Conservation (phyloP, 2,113 vertebrate genomes). For the Malurus elegans region DNA sequence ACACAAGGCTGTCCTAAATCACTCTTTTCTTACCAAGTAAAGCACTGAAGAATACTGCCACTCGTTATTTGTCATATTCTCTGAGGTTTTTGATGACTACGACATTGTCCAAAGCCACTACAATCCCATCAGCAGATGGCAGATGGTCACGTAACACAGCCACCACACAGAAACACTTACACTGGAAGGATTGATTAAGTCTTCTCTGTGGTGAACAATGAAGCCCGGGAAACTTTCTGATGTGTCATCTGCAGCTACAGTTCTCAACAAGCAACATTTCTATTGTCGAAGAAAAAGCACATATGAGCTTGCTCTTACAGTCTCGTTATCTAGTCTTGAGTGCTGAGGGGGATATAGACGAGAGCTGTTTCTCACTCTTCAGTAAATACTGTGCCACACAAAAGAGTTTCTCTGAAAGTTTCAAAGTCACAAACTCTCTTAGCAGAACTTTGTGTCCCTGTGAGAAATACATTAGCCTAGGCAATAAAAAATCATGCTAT, state of each 20-base stretch:
- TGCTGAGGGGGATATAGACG: background rate
- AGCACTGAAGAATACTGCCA: constrained; percentile 40
- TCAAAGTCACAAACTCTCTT: background rate
- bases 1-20: constrained; percentile 27
- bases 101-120: constrained; percentile 25
- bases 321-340: background rate
- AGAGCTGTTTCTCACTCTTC: background rate
- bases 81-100: constrained; percentile 17
- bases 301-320: background rate
- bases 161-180: constrained; percentile 40
- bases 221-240: constrained; percentile 39
- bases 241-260: constrained; percentile 13
- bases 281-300: background rate
- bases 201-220: background rate
- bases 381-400: background rate
- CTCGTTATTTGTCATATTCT: constrained; percentile 41
- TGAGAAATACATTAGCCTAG: background rate
- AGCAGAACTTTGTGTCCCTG: background rate
- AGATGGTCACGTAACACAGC: constrained; percentile 46
- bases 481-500: background rate
- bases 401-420: background rate
- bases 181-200: constrained; percentile 32
- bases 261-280: constrained; percentile 1
- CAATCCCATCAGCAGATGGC: constrained; percentile 50
- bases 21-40: constrained; percentile 23